phyloP scores from a whole-genome alignment of 1,140 invertebrate species.

The Nasonia giraulti region DNA sequence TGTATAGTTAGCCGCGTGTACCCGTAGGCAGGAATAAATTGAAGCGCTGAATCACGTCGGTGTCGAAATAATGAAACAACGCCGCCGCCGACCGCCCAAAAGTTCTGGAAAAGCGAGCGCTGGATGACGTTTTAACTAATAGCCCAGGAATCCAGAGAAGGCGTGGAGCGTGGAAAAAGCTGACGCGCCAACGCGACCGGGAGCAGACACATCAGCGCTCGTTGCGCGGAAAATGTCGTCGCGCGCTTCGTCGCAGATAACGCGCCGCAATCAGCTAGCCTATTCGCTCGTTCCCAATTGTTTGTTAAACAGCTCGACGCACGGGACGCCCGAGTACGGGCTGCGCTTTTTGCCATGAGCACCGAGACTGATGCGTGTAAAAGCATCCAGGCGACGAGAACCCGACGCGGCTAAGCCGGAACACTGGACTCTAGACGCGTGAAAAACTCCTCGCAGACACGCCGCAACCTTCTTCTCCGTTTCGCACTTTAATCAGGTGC shows the following conservation, averaged over 20 bases:
- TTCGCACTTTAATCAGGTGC: background rate
- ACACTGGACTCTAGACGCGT: background rate
- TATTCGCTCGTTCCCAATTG: no score
- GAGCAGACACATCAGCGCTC: background rate
- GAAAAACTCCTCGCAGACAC: background rate
- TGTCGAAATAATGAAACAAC: background rate
- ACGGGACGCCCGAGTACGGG: no score
- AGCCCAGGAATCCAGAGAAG: background rate
- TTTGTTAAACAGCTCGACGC: no score
- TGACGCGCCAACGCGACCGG: background rate
- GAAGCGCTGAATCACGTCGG: background rate
- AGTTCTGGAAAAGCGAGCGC: background rate
- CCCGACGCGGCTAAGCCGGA: background rate
- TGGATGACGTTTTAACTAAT: background rate
- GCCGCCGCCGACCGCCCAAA: no score
- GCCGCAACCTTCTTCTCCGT: background rate
- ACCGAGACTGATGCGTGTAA: background rate
- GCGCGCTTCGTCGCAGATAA: no score
- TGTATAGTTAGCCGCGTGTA: background rate
- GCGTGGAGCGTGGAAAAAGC: background rate
- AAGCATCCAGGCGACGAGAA: background rate
- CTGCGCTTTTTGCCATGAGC: background rate
- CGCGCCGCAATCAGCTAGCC: no score
- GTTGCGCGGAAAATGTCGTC: background rate
- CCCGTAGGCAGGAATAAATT: background rate